phyloP scores from a whole-genome alignment of 2,113 vertebrate genomes.

The Sebastes fasciatus region DNA sequence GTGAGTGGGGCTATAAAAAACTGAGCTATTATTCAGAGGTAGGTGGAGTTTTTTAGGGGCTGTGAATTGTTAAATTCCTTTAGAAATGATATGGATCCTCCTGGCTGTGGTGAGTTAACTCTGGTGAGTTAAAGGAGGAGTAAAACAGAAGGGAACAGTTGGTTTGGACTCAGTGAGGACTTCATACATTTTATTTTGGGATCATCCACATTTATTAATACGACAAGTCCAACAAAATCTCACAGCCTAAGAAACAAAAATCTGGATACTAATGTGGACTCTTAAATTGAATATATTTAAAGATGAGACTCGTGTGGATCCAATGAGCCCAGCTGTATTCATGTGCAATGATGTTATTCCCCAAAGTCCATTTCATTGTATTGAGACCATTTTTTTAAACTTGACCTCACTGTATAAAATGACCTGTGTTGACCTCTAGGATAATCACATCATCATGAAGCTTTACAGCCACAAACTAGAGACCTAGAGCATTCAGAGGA shows the following conservation, averaged over 20 bases:
- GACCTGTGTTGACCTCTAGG: too few species aligned
- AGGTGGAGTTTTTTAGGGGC: slow-evolving; percentile 64
- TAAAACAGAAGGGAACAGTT: slow-evolving; percentile 63
- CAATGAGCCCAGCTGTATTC: too few species aligned
- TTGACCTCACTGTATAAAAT: too few species aligned
- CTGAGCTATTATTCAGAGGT: slow-evolving; percentile 66
- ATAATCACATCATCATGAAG: too few species aligned
- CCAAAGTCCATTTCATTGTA: too few species aligned
- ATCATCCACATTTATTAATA: slow-evolving; percentile 20
- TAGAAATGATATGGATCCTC: slow-evolving; percentile 64
- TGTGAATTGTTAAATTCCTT: slow-evolving; percentile 77
- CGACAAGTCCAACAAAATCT: background rate
- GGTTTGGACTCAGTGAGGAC: slow-evolving; percentile 31
- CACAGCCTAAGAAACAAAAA: background rate
- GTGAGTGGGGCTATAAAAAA: slow-evolving; percentile 54
- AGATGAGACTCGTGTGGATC: too few species aligned
- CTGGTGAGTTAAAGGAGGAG: slow-evolving; percentile 61
- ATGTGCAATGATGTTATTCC: too few species aligned
- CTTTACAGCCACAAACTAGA: too few species aligned
- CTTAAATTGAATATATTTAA: background rate
- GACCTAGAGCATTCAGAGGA: too few species aligned
- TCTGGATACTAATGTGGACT: background rate
- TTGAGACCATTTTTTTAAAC: too few species aligned
- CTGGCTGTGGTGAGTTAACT: slow-evolving; percentile 63
- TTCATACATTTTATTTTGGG: slow-evolving; percentile 21